Evolutionary conservation across 2,113 vertebrate genomes (phyloP), one percentile per base, ranked within the genome.

Genomic region (Colaptes auratus): DNA sequence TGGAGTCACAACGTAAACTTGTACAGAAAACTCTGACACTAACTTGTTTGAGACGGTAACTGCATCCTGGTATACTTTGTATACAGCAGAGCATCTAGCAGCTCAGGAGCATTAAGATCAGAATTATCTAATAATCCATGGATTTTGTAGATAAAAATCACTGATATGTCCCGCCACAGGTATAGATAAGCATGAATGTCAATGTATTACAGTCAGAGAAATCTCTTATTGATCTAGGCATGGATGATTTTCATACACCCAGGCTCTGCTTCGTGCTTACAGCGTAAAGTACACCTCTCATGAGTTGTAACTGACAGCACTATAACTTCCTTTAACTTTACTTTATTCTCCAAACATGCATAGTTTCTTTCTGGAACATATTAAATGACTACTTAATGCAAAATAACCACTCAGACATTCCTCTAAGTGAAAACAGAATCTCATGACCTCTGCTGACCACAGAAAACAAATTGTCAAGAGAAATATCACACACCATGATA

Each of bases 311-410:
- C 10, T 27, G 39, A 50, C 36, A 88, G 42, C 46, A 70, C 58
- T 52, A 36, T 15, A 72, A 24, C 18, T 61, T 8, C 20, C 48
- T 2, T 36, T 31, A 58, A 6, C 42, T 27, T 30, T 20, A 30
- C 1, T 0, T 13, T 31, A 30, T 52, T 31, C 20, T 15, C 35
- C 6, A 24, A 42, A 6, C 24, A 65, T 6, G 30, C 23, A 6
- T 0, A 0, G 12, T 18, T 3, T 55, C 65, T 52, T 72, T 44
- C 69, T 46, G 30, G 23, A 64, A 15, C 2, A 1, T 31, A 3
- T 35, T 50, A 55, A 46, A 25, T 46, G 61, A 52, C 28, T 50
- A 7, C 42, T 24, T 20, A 12, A 19, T 65, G 77, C 48, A 53
- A 53, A 66, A 55, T 50, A 21, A 21, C 10, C 59, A 11, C 28